phyloP scores from a whole-genome alignment of 2,797 vertebrate species.

The Okamejei kenojei region DNA sequence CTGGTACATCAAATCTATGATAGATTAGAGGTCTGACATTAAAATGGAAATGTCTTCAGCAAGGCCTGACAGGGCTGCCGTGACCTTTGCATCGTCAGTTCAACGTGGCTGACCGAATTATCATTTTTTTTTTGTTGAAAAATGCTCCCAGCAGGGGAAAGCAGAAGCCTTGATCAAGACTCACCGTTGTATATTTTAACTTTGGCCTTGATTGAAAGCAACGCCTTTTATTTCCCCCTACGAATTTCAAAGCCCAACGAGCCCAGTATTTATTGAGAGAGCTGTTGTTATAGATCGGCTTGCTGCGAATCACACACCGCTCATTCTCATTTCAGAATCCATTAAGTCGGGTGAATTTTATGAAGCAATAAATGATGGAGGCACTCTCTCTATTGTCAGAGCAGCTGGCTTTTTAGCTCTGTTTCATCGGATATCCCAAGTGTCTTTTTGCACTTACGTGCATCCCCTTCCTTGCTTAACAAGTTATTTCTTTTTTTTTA shows the following conservation, averaged over 20 bases:
- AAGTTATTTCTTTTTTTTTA: constrained; percentile 73
- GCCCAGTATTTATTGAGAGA: constrained; percentile 69
- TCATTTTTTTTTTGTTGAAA: constrained; percentile 74
- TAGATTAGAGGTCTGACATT: constrained; percentile 96
- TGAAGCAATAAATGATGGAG: constrained; percentile 74
- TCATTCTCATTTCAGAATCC: constrained; percentile 71
- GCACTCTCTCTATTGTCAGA: constrained; percentile 65
- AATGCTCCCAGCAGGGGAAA: constrained; percentile 38
- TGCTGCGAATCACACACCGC: constrained; percentile 64
- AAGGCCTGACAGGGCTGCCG: constrained; percentile 72
- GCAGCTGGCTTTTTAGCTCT: constrained; percentile 70
- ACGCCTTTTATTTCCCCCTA: constrained; percentile 42
- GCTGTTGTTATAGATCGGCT: constrained; percentile 69
- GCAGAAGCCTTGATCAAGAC: constrained; percentile 41
- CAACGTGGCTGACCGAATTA: constrained; percentile 78
- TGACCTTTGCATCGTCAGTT: constrained; percentile 75
- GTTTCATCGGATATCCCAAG: constrained; percentile 61
- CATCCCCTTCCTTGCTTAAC: constrained; percentile 70
- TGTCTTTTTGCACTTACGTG: constrained; percentile 68
- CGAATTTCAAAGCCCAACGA: constrained; percentile 44
- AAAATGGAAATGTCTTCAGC: constrained; percentile 95
- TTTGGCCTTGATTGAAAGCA: constrained; percentile 57
- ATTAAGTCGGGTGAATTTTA: constrained; percentile 68
- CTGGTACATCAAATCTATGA: constrained; percentile 87
- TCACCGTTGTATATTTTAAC: constrained; percentile 51